A percentile compares a stretch with the other conserved stretches of the same genome.
Conservation (phyloP, 1,140 invertebrate species). For the Drosophila lini region DNA sequence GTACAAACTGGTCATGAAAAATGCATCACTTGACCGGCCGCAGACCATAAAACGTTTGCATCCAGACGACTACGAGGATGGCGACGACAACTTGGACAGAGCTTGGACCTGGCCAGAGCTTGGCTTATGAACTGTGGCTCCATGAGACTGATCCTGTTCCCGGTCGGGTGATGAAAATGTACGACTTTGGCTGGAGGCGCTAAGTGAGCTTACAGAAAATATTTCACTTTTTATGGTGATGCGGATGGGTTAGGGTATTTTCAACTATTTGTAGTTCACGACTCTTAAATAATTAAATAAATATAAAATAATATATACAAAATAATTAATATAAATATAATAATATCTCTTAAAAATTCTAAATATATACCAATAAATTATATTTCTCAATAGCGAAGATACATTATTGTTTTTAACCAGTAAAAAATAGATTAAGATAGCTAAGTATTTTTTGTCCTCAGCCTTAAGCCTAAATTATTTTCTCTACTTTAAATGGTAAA, state of each 20-base stretch:
- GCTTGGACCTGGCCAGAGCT: constrained; percentile 17
- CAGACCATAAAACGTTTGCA: constrained; percentile 66
- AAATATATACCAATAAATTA: not conserved
- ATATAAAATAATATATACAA: not conserved
- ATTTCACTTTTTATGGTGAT: constrained; percentile 44
- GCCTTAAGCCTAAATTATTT: too few species aligned
- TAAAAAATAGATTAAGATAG: not conserved
- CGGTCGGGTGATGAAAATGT: constrained; percentile 75
- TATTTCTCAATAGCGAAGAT: not conserved
- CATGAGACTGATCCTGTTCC: constrained; percentile 50
- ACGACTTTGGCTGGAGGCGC: constrained; percentile 73
- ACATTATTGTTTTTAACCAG: not conserved
- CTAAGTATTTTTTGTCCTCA: not conserved
- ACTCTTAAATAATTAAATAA: too few species aligned
- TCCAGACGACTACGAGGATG: constrained; percentile 52
- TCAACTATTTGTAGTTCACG: not conserved
- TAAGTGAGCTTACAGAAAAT: constrained; percentile 68
- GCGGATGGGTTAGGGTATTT: constrained; percentile 17
- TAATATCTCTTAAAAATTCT: not conserved
- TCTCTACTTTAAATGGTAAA: too few species aligned
- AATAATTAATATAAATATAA: too few species aligned
- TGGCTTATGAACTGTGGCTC: constrained; percentile 38
- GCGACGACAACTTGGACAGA: constrained; percentile 39
- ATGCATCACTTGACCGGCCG: constrained; percentile 66
- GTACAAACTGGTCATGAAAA: constrained; percentile 83